Conservation (phyloP, 2,888 invertebrate species). For the Cryptocephalus primarius region DNA sequence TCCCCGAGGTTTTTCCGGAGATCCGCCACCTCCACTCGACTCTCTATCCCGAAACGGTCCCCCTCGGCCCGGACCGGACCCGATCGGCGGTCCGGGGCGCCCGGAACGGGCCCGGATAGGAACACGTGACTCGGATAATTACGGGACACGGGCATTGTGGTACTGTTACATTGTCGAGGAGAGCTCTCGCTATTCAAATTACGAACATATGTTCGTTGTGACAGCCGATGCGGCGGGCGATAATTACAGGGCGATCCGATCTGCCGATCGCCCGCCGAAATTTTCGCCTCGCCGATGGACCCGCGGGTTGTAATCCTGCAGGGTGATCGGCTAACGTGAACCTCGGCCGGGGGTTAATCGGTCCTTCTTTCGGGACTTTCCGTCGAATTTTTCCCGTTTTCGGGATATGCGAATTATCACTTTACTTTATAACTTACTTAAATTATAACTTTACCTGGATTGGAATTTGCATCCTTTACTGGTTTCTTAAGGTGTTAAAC, state of each 20-base stretch:
- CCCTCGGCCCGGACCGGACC: conserved; percentile 6
- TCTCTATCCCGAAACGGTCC: conserved; percentile 15
- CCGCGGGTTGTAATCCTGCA: no score
- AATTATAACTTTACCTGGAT: no score
- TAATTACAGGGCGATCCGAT: no score
- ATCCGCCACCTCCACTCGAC: conserved; percentile 3
- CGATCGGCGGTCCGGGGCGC: conserved; percentile 6
- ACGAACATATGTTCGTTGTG: conserved; percentile 31
- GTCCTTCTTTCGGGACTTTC: no score
- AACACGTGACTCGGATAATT: conserved; percentile 38
- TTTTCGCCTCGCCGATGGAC: not conserved
- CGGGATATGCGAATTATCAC: no score
- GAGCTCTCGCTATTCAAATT: conserved; percentile 24
- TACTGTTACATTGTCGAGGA: conserved; percentile 34
- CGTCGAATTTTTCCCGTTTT: no score
- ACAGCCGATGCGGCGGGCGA: conserved; percentile 19
- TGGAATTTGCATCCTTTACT: no score
- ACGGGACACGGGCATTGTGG: conserved; percentile 24
- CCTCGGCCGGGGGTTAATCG: no score
- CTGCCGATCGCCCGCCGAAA: no score
- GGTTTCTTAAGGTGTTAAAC: no score
- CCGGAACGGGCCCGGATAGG: conserved; percentile 24
- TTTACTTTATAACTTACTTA: no score
- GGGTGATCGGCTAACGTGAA: no score
- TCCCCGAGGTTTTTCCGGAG: conserved; percentile 6